Base-by-base conservation (phyloP, 2,113 vertebrate species). In the Casuarius casuarius region DNA sequence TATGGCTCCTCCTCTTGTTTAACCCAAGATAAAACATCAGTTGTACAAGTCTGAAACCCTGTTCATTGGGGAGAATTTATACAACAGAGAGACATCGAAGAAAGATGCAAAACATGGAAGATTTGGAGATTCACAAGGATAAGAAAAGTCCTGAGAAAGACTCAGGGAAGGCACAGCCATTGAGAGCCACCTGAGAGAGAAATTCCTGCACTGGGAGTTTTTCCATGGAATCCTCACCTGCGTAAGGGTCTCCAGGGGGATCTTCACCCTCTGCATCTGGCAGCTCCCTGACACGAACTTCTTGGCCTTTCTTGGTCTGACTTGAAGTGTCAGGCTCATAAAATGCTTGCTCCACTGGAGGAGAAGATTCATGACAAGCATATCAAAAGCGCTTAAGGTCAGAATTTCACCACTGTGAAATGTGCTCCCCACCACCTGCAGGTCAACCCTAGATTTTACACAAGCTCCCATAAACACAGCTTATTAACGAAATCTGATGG, bases 1-100 rank as follows among this genome's bases (percentile, higher is more conserved):
- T 74, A 87, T 1, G 93, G 97, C 94, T 98, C 97, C 90, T 97
- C 97, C 93, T 98, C 98, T 84, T 95, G 97, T 89, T 98, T 98
- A 94, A 98, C 98, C 98, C 97, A 98, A 0, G 97, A 97, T 8
- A 98, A 63, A 89, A 97, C 95, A 18, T 52, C 77, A 1, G 40
- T 78, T 14, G 95, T 49, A 2, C 96, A 97, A 76, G 78, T 77
- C 67, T 97, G 97, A 76, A 97, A 97, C 46, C 97, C 98, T 98
- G 96, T 31, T 66, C 3, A 3, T n/a, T 4, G 40, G 51, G 77
- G 16, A 80, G 8, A 80, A 88, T 33, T 35, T 6, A 59, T 82
- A 65, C 42, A 29, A 5, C 0, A 84, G 79, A 88, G 86, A 54
- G 84, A 44, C 66, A 22, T 7, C 2, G 0, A 19, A 48, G 56